Conservation (phyloP, 1,140 invertebrate genomes). For the Bathynomus jamesi region DNA sequence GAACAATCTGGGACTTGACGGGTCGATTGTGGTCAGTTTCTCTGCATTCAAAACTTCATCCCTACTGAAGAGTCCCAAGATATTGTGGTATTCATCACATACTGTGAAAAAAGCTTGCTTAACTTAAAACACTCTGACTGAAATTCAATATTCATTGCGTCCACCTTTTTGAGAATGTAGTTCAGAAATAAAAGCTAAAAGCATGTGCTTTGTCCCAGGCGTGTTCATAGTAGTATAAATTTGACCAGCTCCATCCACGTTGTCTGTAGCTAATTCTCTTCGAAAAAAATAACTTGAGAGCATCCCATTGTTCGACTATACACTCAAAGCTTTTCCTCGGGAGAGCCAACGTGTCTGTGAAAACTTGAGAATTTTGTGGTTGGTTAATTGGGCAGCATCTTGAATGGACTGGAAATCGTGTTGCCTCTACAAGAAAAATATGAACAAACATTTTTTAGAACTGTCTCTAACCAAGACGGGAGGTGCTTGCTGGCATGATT, state of each 20-base stretch:
- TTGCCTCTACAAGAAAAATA: not conserved
- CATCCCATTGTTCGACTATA: not conserved
- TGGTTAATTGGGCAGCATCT: not conserved
- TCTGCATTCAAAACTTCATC: not conserved
- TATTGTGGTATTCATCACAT: not conserved
- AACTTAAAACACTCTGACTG: too few relatives aligned
- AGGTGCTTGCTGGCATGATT: not conserved
- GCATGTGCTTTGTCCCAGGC: too few relatives aligned
- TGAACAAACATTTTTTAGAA: not conserved
- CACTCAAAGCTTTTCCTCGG: not conserved
- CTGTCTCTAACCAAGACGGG: not conserved
- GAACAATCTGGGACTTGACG: not conserved
- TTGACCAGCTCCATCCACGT: not conserved
- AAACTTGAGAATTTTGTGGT: slow-evolving; percentile 3
- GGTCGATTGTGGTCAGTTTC: not conserved
- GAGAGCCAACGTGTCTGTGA: slow-evolving; percentile 4
- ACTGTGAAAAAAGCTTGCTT: not conserved
- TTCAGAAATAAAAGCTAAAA: too few relatives aligned
- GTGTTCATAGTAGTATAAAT: not conserved
- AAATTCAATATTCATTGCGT: too few relatives aligned
- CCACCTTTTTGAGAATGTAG: not conserved
- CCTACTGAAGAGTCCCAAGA: not conserved
- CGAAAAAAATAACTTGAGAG: too few relatives aligned
- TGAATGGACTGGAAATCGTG: too few relatives aligned
- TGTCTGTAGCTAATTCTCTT: not conserved